A percentile compares a stretch with the other conserved stretches of the same genome.
Conservation (phyloP, 2,888 invertebrate species). For the Mesorhabditis belari region DNA sequence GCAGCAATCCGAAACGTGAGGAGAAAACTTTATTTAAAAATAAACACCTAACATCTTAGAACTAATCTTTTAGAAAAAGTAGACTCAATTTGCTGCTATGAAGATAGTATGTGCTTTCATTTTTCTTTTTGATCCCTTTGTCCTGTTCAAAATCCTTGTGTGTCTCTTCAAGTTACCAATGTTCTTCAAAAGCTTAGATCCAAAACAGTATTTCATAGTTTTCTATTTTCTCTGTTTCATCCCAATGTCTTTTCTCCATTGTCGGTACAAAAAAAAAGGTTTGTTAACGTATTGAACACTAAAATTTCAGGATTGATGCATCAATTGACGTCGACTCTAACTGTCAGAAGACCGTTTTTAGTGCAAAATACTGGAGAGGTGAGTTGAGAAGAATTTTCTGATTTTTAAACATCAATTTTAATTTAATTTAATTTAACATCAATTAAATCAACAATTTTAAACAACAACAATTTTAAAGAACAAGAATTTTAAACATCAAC, state of each 20-base stretch:
- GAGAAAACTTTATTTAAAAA: constrained; percentile 12
- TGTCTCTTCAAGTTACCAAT: no score
- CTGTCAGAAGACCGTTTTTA: constrained; percentile 73
- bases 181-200: no score
- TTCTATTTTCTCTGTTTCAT: no score
- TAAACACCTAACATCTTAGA: not conserved
- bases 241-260: no score
- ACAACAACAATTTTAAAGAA: no score
- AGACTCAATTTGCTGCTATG: not conserved
- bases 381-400: constrained; percentile 63
- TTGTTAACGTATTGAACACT: no score
- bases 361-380: constrained; percentile 80
- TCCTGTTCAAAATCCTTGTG: not conserved
- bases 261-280: no score
- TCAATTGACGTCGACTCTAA: constrained; percentile 63
- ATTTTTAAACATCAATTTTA: no score
- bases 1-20: constrained; percentile 60
- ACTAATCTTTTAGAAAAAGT: not conserved
- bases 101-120: not conserved
- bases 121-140: not conserved
- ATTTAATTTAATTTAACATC: no score
- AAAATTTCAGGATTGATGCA: constrained; percentile 47
- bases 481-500: no score
- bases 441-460: no score
- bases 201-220: no score